Percentiles rank a stretch among this genome's conserved stretches.
phyloP scores from a whole-genome alignment of 92 coral and sea anemone genomes.

The Paramuricea clavata region DNA sequence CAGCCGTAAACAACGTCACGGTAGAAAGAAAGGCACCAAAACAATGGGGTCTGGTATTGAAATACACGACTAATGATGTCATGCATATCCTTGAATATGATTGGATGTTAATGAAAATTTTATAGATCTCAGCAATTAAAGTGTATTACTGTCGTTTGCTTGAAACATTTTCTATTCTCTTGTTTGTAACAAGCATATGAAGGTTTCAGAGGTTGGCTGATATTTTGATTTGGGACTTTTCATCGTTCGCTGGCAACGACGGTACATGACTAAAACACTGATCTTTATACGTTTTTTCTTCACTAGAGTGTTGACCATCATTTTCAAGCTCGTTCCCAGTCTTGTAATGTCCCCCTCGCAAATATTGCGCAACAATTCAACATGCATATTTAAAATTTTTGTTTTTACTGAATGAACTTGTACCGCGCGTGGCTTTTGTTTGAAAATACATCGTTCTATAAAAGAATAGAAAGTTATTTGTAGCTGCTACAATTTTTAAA shows the following conservation, averaged over 20 bases:
- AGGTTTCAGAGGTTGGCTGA: too few species aligned
- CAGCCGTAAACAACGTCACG: background rate
- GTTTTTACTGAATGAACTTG: background rate
- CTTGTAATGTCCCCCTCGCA: background rate
- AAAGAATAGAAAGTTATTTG: background rate
- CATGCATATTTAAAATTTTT: too few species aligned
- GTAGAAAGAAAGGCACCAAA: background rate
- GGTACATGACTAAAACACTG: too few species aligned
- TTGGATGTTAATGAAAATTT: background rate
- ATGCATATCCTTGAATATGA: background rate
- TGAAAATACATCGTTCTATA: background rate
- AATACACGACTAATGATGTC: conserved; percentile 1
- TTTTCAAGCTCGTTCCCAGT: background rate
- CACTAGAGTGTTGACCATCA: too few species aligned
- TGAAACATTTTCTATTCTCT: too few species aligned
- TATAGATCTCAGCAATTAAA: too few species aligned
- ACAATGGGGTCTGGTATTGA: conserved; percentile 13
- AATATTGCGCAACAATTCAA: background rate
- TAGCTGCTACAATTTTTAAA: background rate
- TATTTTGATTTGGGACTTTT: too few species aligned
- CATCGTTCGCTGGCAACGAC: too few species aligned
- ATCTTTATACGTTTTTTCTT: too few species aligned
- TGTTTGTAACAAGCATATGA: too few species aligned
- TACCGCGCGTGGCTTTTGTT: background rate
- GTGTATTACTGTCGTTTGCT: too few species aligned